Percentiles rank a stretch among this genome's conserved stretches.
Evolutionary conservation across 2,888 invertebrate genomes (phyloP).

Genomic region (Drosophila maculinotata): DNA sequence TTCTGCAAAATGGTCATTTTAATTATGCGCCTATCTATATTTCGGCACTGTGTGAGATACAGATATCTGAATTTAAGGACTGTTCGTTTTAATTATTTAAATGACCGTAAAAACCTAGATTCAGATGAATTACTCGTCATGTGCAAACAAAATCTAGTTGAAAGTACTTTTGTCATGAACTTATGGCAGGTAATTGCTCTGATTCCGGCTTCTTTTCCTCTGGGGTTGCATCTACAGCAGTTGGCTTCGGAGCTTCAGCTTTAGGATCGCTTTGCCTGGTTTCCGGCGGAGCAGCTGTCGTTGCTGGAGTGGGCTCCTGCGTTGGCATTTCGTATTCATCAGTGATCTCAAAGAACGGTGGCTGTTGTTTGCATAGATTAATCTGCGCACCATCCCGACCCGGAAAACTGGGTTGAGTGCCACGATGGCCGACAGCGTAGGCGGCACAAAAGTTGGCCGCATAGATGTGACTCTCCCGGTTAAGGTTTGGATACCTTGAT

Average conservation of each 20-base stretch:
- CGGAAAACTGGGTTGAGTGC: constrained; percentile 59
- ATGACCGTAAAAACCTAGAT: not conserved
- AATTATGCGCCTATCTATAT: constrained; percentile 31
- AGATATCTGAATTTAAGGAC: not conserved
- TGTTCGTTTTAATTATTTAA: not conserved
- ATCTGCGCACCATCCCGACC: constrained; percentile 7
- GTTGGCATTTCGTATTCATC: not conserved
- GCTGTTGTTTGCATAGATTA: constrained; percentile 25
- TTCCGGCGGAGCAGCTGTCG: too few species aligned
- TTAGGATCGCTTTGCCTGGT: not conserved
- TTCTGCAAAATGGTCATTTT: constrained; percentile 32
- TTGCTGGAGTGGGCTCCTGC: not conserved
- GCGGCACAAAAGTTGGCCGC: constrained; percentile 92
- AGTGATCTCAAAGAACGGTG: constrained; percentile 26
- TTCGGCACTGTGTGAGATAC: not conserved
- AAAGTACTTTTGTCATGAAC: not conserved
- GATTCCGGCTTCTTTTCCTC: constrained; percentile 3
- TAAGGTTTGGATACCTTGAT: constrained; percentile 87
- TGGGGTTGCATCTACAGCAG: not conserved
- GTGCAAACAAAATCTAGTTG: not conserved
- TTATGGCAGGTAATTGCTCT: not conserved
- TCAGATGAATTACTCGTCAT: not conserved
- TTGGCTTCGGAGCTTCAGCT: not conserved
- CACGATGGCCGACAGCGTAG: constrained; percentile 88
- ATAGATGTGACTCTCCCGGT: constrained; percentile 89